Evolutionary conservation across 2,888 invertebrate genomes (phyloP).

Genomic region (Sericinus montela): DNA sequence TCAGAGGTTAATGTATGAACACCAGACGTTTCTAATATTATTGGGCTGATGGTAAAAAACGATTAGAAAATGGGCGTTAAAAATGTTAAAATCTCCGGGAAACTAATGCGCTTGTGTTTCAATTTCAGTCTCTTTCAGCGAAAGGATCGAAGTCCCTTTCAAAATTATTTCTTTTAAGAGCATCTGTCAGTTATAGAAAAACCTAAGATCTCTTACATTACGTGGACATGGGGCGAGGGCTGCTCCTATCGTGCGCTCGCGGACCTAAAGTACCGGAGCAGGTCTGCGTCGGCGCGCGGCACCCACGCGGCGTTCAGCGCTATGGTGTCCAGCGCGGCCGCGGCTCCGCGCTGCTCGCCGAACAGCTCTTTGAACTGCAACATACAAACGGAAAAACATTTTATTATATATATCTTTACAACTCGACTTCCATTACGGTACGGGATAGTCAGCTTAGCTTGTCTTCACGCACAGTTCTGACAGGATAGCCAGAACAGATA

Average conservation of each 20-base stretch:
- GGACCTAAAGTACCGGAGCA: slow-evolving; percentile 52
- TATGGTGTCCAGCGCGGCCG: slow-evolving; percentile 88
- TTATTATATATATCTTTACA: no score
- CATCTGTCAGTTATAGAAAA: not conserved
- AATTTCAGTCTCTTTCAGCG: not conserved
- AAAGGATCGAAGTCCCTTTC: not conserved
- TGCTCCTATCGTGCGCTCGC: slow-evolving; percentile 17
- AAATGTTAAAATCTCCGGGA: not conserved
- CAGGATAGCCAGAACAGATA: no score
- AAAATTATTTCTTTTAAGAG: not conserved
- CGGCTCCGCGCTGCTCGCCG: slow-evolving; percentile 77
- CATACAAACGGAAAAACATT: no score
- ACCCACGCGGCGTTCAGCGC: slow-evolving; percentile 92
- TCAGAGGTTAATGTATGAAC: no score
- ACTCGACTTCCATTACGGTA: no score
- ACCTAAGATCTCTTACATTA: not conserved
- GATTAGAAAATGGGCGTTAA: no score
- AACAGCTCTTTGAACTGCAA: slow-evolving; percentile 81
- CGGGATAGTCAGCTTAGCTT: no score
- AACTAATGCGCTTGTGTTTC: not conserved
- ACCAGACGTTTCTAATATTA: no score
- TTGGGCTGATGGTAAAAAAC: no score
- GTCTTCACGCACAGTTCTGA: no score
- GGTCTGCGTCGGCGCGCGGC: slow-evolving; percentile 74
- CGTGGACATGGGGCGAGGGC: not conserved